phyloP scores from a whole-genome alignment of 2,888 invertebrate species.

The Gymnocheta viridis region DNA sequence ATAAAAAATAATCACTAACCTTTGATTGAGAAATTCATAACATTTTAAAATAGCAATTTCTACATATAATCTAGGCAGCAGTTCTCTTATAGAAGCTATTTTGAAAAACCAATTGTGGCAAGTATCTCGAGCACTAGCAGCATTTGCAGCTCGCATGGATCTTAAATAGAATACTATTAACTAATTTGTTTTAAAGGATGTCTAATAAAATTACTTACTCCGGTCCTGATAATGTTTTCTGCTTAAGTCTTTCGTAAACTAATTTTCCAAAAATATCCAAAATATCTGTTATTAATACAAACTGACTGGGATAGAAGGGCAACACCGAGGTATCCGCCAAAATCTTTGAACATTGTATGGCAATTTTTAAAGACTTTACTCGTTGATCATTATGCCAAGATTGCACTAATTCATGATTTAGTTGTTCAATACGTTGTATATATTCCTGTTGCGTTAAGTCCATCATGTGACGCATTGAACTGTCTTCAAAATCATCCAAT shows the following conservation, averaged over 20 bases:
- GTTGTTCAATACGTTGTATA: slow-evolving; percentile 91
- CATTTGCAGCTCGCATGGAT: slow-evolving; percentile 84
- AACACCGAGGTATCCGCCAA: slow-evolving; percentile 94
- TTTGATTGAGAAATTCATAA: slow-evolving; percentile 91
- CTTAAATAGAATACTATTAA: background rate
- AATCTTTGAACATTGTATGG: slow-evolving; percentile 97
- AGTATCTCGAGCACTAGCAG: slow-evolving; percentile 94
- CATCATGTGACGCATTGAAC: slow-evolving; percentile 91
- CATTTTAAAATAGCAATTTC: slow-evolving; percentile 96
- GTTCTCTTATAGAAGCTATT: slow-evolving; percentile 97
- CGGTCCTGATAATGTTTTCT: slow-evolving; percentile 84
- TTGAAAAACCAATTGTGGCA: slow-evolving; percentile 99
- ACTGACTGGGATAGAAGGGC: slow-evolving; percentile 99
- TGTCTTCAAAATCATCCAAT: slow-evolving; percentile 96
- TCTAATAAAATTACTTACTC: slow-evolving; percentile 47
- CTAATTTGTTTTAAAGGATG: background rate
- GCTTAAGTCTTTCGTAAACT: slow-evolving; percentile 91
- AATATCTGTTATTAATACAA: slow-evolving; percentile 97
- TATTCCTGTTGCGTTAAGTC: slow-evolving; percentile 97
- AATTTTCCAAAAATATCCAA: slow-evolving; percentile 96
- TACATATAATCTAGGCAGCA: slow-evolving; percentile 95
- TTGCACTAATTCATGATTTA: slow-evolving; percentile 93
- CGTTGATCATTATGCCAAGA: slow-evolving; percentile 98
- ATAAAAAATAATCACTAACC: too few relatives aligned
- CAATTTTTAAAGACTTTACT: slow-evolving; percentile 97